Evolutionary conservation across 2,797 vertebrate genomes (phyloP).

Genomic region (Merluccius polli): DNA sequence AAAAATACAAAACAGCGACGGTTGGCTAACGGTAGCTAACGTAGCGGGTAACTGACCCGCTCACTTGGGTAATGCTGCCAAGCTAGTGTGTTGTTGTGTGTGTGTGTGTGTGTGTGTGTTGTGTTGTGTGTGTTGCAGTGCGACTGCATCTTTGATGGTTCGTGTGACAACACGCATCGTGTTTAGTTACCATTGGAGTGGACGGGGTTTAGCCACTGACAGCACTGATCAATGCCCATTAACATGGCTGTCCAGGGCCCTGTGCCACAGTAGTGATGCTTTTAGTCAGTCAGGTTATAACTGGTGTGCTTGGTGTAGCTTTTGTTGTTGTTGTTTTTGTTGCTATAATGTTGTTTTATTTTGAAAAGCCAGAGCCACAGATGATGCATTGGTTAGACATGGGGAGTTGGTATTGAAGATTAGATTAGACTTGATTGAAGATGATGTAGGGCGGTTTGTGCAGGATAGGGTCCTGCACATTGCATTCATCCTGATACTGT

Average conservation of each 20-base stretch:
- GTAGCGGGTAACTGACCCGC: neutral
- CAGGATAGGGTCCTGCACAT: neutral
- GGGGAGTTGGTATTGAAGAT: neutral
- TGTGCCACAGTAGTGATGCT: neutral
- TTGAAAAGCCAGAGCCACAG: neutral
- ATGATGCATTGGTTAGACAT: neutral
- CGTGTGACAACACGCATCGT: neutral
- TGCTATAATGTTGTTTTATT: neutral
- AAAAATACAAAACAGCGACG: neutral
- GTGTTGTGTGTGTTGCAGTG: neutral
- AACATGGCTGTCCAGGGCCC: neutral
- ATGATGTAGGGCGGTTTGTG: neutral
- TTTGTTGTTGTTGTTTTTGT: too few relatives aligned
- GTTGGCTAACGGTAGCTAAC: neutral
- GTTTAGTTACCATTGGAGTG: neutral
- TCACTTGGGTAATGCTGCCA: neutral
- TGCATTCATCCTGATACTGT: conserved; percentile 1
- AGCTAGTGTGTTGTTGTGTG: neutral
- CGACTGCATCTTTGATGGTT: neutral
- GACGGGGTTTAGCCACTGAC: neutral
- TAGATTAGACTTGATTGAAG: neutral
- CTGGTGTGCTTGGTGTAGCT: too few relatives aligned
- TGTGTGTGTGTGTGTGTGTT: too few relatives aligned
- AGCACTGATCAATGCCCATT: neutral
- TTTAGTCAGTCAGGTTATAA: neutral